Base-by-base conservation (phyloP, 2,888 invertebrate species). In the Julus scanicus region DNA sequence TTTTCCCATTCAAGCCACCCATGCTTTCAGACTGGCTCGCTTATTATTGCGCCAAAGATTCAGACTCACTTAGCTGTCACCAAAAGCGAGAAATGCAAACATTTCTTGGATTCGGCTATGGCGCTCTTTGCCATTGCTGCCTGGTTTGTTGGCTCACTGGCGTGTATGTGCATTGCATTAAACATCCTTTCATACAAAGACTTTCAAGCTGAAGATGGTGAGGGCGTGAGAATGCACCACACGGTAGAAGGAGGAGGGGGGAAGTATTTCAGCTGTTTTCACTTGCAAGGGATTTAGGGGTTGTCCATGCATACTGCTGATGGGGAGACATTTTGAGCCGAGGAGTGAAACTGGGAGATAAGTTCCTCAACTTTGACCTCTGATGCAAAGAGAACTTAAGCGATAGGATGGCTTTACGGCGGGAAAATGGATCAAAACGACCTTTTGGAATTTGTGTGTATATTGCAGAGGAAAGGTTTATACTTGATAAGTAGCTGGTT, bases 41-140 rank as follows among this genome's bases (percentile, higher is more conserved):
- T 37, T 80, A 80, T 80, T 80, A 80, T 80, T 80, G 80, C 80
- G 80, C 80, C 37, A 29, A 37, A 80, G 80, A 80, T 80, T 80
- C 80, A 37, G 80, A 80, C 80, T 80, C 80, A 80, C 80, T 80
- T 80, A 80, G 80, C 80, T 80, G 80, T 80, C 80, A 80, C 80
- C 80, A 80, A 80, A 80, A 80, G 80, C 80, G 80, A 80, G 80
- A 80, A 80, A 80, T 80, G 80, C 80, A 80, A 80, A 80, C 80
- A 80, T 80, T 80, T 15, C 37, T 29, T 8, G 71, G 20, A 11
- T 71, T 29, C 11, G 71, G 20, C 71, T 71, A 80, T 37, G 80
- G 80, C 13, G 15, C 80, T 80, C 37, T 80, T 80, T 71, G 63
- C 57, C n/a, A 63, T 5, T n/a, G 57, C 57, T 71, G 71, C 80